phyloP scores from a whole-genome alignment of 2,113 vertebrate genomes.

The Boleophthalmus pectinirostris region DNA sequence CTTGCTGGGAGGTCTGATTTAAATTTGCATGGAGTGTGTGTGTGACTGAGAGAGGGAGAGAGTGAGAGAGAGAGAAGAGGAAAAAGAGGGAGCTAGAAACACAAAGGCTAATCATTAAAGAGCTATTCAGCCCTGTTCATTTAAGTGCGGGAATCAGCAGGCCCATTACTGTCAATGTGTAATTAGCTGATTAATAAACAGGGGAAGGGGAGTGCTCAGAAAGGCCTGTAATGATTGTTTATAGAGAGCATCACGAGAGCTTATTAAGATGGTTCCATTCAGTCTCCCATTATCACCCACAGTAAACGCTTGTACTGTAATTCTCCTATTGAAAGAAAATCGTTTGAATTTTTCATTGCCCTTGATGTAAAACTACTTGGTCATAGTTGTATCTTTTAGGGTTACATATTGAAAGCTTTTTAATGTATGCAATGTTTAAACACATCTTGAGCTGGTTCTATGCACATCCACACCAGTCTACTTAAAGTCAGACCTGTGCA shows the following conservation, averaged over 20 bases:
- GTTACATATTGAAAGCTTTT: constrained; percentile 12
- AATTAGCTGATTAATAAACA: constrained; percentile 87
- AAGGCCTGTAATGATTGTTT: constrained; percentile 80
- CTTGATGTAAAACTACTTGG: constrained; percentile 56
- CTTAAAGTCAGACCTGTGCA: constrained; percentile 29
- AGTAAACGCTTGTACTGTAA: constrained; percentile 58
- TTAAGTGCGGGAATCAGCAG: constrained; percentile 82
- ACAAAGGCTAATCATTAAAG: constrained; percentile 82
- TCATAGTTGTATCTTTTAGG: constrained; percentile 19
- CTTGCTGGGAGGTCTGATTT: constrained; percentile 50
- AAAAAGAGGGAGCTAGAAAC: constrained; percentile 46
- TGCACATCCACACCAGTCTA: constrained; percentile 29
- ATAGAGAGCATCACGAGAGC: constrained; percentile 75
- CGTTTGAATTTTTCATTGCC: constrained; percentile 57
- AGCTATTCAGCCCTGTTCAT: constrained; percentile 77
- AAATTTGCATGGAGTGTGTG: constrained; percentile 31
- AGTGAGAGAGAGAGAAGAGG: constrained; percentile 4
- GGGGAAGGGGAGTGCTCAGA: constrained; percentile 67
- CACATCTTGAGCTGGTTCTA: background rate
- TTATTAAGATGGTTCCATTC: constrained; percentile 77
- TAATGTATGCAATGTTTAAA: constrained; percentile 1
- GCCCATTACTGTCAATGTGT: constrained; percentile 82
- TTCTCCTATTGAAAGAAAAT: constrained; percentile 56
- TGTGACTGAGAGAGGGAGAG: background rate
- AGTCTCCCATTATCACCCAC: constrained; percentile 68